phyloP scores from a whole-genome alignment of 2,113 vertebrate genomes.

The Trachemys scripta region DNA sequence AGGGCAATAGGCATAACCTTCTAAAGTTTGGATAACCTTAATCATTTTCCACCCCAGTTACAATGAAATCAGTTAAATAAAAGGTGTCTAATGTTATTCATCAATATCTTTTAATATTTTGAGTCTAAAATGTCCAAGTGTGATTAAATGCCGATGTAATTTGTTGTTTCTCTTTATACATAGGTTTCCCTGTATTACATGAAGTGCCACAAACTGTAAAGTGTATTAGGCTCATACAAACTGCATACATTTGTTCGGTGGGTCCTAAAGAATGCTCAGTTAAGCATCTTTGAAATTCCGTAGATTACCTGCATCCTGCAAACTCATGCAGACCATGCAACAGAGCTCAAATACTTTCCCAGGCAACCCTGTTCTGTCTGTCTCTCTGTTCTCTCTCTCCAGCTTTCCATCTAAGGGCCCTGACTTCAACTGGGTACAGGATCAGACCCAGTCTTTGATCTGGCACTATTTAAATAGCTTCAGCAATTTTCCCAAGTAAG shows the following conservation, averaged over 20 bases:
- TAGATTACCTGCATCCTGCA: background rate
- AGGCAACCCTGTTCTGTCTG: slow-evolving; percentile 18
- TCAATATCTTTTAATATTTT: background rate
- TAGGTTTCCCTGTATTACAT: background rate
- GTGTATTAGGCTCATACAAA: background rate
- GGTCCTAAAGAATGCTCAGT: background rate
- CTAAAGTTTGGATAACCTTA: background rate
- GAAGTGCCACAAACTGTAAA: background rate
- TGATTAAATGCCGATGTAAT: background rate
- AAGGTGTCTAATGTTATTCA: background rate
- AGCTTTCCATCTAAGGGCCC: background rate
- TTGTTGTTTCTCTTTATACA: rapidly evolving
- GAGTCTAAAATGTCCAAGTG: background rate
- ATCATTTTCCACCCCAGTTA: background rate
- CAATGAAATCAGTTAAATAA: background rate
- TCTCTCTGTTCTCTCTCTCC: background rate
- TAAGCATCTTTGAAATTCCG: slow-evolving; percentile 12
- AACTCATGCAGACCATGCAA: background rate
- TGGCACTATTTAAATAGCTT: slow-evolving; percentile 32
- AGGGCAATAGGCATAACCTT: background rate
- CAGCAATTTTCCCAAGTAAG: slow-evolving; percentile 40
- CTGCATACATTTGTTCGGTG: slow-evolving; percentile 8
- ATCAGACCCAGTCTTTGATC: slow-evolving; percentile 48
- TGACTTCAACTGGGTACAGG: background rate
- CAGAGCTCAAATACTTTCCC: slow-evolving; percentile 43